Evolutionary conservation across 2,113 vertebrate genomes (phyloP).

Genomic region (Natator depressus): DNA sequence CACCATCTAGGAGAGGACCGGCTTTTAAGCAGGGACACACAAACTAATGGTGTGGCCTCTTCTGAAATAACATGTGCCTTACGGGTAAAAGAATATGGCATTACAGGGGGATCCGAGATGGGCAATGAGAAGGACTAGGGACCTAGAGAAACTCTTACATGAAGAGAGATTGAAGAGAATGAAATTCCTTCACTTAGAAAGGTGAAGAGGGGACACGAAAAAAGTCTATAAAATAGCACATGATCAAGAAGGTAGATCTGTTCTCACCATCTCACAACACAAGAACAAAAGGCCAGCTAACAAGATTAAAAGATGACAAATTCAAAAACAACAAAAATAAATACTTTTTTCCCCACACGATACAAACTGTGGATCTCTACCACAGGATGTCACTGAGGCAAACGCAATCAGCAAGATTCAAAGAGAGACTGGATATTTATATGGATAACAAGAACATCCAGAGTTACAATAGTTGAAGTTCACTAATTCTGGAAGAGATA

Average conservation of each 20-base stretch:
- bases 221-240: not conserved
- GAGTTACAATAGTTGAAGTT: not conserved
- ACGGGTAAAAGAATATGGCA: not conserved
- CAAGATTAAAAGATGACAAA: not conserved
- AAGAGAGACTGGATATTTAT: not conserved
- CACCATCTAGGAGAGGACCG: not conserved
- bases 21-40: not conserved
- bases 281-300: not conserved
- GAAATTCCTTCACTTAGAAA: not conserved
- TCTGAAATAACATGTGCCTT: not conserved
- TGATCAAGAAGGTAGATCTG: not conserved
- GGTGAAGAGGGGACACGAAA: not conserved
- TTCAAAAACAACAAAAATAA: not conserved
- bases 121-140: not conserved
- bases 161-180: not conserved
- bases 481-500: constrained; percentile 43
- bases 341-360: not conserved
- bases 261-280: not conserved
- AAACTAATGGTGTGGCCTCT: not conserved
- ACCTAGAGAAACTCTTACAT: not conserved
- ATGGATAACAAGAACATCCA: not conserved
- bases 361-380: accelerated
- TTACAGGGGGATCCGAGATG: not conserved
- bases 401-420: accelerated
- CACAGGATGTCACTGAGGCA: not conserved